Percentiles rank a stretch among this genome's conserved stretches.
Evolutionary conservation across 2,797 vertebrate species (phyloP).

Genomic region (Mallotus villosus): DNA sequence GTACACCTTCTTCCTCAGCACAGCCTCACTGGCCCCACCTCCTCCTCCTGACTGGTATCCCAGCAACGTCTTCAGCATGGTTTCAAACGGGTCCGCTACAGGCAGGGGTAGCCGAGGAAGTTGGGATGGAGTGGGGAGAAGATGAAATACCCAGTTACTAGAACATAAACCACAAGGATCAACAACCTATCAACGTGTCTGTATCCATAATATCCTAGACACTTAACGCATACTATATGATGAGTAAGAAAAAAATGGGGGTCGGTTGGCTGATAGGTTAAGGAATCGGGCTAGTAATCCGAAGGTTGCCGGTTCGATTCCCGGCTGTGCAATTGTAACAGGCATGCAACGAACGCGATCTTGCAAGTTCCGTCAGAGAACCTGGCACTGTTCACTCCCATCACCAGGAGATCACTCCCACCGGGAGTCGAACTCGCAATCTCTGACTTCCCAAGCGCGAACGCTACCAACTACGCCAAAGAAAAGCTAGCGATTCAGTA

Average conservation of each 20-base stretch:
- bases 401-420: no score
- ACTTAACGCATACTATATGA: neutral
- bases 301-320: no score
- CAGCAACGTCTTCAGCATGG: slow-evolving; percentile 93
- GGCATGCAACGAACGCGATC: no score
- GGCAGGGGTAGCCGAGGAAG: neutral
- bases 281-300: no score
- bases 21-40: slow-evolving; percentile 73
- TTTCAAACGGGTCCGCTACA: slow-evolving; percentile 93
- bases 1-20: slow-evolving; percentile 85
- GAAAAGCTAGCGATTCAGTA: no score
- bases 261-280: no score
- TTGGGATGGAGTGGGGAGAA: neutral
- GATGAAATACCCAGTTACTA: neutral
- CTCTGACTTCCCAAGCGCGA: no score
- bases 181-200: neutral
- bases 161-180: neutral
- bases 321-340: no score
- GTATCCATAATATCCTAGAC: neutral
- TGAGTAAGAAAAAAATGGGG: neutral
- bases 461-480: no score
- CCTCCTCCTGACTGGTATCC: slow-evolving; percentile 83
- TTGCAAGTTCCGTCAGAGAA: no score
- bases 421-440: no score
- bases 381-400: no score